Evolutionary conservation across 2,888 invertebrate genomes (phyloP).

Genomic region (Gastrophysa polygoni): DNA sequence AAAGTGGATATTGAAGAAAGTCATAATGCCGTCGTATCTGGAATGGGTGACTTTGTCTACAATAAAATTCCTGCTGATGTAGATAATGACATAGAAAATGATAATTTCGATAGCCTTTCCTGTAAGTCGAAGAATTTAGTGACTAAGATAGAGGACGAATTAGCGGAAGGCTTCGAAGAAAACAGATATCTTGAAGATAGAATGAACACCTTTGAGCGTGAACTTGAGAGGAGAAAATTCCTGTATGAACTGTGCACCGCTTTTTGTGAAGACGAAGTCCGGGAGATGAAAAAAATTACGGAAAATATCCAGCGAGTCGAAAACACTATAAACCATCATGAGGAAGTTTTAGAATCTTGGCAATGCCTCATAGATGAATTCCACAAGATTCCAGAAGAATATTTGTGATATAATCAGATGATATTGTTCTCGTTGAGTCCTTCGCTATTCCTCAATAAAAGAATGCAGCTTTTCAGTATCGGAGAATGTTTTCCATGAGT

Average conservation of each 20-base stretch:
- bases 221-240: conserved; percentile 26
- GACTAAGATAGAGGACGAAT: conserved; percentile 32
- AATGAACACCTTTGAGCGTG: conserved; percentile 19
- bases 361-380: conserved; percentile 38
- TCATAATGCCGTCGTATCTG: conserved; percentile 15
- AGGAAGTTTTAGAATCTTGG: conserved; percentile 38
- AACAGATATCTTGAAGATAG: conserved; percentile 18
- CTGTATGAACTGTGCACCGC: conserved; percentile 27
- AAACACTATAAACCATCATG: conserved; percentile 28
- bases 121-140: conserved; percentile 33
- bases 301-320: conserved; percentile 32
- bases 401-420: conserved; percentile 4
- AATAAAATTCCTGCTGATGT: conserved; percentile 8
- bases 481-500: too few species aligned
- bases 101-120: conserved; percentile 26
- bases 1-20: conserved; percentile 12
- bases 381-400: conserved; percentile 28
- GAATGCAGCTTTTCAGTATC: too few species aligned
- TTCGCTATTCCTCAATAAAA: conserved; percentile 7
- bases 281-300: conserved; percentile 31
- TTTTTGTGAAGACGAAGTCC: conserved; percentile 30
- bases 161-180: conserved; percentile 33
- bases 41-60: conserved; percentile 37
- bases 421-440: conserved; percentile 6
- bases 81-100: conserved; percentile 21